phyloP scores from a whole-genome alignment of 2,113 vertebrate genomes.

The Macrotus californicus region DNA sequence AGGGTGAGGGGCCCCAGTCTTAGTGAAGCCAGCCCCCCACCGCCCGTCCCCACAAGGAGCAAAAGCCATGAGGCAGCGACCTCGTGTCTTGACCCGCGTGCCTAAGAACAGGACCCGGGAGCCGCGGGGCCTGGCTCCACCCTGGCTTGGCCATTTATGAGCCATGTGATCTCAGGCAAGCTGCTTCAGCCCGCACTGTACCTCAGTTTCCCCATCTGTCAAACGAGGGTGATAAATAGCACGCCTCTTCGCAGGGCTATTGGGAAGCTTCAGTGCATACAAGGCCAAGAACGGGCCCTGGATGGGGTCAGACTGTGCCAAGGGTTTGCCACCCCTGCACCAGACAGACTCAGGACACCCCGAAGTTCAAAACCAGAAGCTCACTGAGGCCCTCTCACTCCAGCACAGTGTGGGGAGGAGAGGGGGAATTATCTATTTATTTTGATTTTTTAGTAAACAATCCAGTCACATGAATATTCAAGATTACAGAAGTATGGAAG shows the following conservation, averaged over 20 bases:
- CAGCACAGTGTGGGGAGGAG: neutral
- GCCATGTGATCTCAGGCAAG: neutral
- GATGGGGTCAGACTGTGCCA: fast-evolving
- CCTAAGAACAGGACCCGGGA: neutral
- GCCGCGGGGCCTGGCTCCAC: neutral
- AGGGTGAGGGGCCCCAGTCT: neutral
- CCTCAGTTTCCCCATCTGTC: neutral
- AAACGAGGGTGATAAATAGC: neutral
- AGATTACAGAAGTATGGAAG: neutral
- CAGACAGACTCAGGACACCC: neutral
- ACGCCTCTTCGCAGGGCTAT: neutral
- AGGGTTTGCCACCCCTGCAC: no score
- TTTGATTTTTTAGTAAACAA: neutral
- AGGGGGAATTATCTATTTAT: neutral
- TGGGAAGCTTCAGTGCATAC: neutral
- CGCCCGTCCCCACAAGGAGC: neutral
- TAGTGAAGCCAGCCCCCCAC: neutral
- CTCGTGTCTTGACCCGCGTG: no score
- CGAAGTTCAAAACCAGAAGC: neutral
- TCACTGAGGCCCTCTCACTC: neutral
- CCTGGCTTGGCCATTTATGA: neutral
- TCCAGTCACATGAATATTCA: neutral
- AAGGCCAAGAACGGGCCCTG: neutral
- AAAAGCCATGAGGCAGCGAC: neutral
- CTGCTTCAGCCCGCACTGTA: fast-evolving